phyloP scores from a whole-genome alignment of 2,888 invertebrate species.

The Leptopterna dolabrata region DNA sequence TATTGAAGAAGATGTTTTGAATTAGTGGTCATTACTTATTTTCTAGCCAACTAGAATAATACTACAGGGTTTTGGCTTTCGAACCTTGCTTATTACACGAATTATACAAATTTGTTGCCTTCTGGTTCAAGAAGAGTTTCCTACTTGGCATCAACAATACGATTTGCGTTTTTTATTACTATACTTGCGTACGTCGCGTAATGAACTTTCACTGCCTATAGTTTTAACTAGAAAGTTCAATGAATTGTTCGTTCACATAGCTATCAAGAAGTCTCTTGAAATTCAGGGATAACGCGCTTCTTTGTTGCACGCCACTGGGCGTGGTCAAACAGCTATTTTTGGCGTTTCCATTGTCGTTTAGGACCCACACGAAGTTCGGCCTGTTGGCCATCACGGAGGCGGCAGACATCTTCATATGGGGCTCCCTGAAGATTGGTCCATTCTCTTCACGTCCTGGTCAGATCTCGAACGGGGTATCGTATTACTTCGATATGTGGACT shows the following conservation, averaged over 20 bases:
- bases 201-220: background rate
- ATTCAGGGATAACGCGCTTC: background rate
- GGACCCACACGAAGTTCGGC: background rate
- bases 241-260: background rate
- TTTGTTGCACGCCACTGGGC: background rate
- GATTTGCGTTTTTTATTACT: background rate
- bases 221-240: background rate
- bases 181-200: background rate
- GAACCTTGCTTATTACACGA: background rate
- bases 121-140: background rate
- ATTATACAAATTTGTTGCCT: background rate
- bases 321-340: background rate
- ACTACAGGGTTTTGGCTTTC: background rate
- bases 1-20: background rate
- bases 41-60: background rate
- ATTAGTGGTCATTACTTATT: background rate
- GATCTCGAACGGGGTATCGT: conserved; percentile 50
- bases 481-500: background rate
- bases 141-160: background rate
- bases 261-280: background rate
- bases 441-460: conserved; percentile 50
- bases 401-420: background rate
- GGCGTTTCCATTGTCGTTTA: background rate
- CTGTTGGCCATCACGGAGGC: background rate
- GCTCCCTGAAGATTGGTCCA: conserved; percentile 17